These are phyloP conservation scores for Sphinx pinastri DNA, from an alignment of 2,888 invertebrate genomes.

Conservation along the genomic window DNA sequence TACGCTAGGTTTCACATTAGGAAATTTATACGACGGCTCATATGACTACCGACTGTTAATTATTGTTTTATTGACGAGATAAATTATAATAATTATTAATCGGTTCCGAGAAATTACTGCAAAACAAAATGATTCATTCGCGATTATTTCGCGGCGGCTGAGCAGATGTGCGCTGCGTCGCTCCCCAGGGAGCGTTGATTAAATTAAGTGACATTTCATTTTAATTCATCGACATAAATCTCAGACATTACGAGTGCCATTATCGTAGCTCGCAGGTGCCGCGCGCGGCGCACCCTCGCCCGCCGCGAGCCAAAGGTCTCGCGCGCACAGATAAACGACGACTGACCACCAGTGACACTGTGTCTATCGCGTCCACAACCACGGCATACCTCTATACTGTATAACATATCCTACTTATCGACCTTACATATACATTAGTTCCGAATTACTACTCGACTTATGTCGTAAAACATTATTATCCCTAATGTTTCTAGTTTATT, in stretches of 20 bases:
- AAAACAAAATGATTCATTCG: slow-evolving; percentile 81
- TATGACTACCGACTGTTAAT: slow-evolving; percentile 79
- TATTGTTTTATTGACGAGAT: slow-evolving; percentile 79
- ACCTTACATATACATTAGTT: neutral
- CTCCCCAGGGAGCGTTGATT: slow-evolving; percentile 73
- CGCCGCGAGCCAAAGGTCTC: slow-evolving; percentile 60
- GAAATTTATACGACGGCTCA: slow-evolving; percentile 82
- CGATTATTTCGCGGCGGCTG: slow-evolving; percentile 57
- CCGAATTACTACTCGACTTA: neutral
- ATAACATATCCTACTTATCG: slow-evolving; percentile 33
- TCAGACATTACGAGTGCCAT: slow-evolving; percentile 66
- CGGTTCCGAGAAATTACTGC: slow-evolving; percentile 75
- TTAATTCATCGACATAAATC: slow-evolving; percentile 75
- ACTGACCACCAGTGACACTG: slow-evolving; percentile 49
- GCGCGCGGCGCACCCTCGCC: slow-evolving; percentile 49
- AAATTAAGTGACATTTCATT: slow-evolving; percentile 80
- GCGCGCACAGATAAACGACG: slow-evolving; percentile 47
- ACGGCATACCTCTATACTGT: slow-evolving; percentile 32
- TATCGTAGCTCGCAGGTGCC: slow-evolving; percentile 64
- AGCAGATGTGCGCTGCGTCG: slow-evolving; percentile 61
- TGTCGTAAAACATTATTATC: slow-evolving; percentile 20
- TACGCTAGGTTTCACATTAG: slow-evolving; percentile 83
- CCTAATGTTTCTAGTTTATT: slow-evolving; percentile 15
- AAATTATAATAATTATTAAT: slow-evolving; percentile 79
- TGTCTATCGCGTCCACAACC: slow-evolving; percentile 50